Base-by-base conservation (phyloP, 2,113 vertebrate species). In the Phrynocephalus versicolor region DNA sequence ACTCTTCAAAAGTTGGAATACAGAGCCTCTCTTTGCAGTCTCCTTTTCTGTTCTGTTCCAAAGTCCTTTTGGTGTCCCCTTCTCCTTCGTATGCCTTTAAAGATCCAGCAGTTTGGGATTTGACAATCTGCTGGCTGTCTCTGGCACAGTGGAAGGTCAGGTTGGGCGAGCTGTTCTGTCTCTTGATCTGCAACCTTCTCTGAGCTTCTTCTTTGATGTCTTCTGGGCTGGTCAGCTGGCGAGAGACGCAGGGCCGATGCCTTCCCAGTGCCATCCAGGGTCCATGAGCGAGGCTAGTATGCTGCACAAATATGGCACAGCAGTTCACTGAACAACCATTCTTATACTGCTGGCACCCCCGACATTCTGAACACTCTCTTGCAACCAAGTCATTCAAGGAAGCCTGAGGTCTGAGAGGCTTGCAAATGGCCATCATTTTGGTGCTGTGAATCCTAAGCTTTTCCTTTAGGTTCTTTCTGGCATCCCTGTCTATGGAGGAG, bases 1-100 rank as follows among this genome's bases (percentile, higher is more conserved):
- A 98, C 89, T 98, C 97, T 91, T 98, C 97, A 86, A 99, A 98
- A 10, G 96, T 98, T 1, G 97, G 97, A 87, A 98, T 97, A 81
- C 97, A 96, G 10, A 98, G 88, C 30, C 94, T 95, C 16, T 95
- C 96, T 89, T 93, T 92, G 30, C 92, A 95, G 72, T 35, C 74
- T 37, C 89, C 92, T 90, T 95, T 95, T 69, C 88, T 94, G 60
- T 92, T 95, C 33, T 77, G 25, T 65, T 91, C 88, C 67, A 81
- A 0, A 0, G 86, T 84, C 51, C 39, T 85, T 89, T 71, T 91
- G 58, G 83, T 90, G 57, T 89, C 83, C 58, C 55, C 18, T 83
- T 93, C 83, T 51, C 39, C 58, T 18, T 30, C 79, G 19, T 1
- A 84, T 0, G 84, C 91, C 45, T 94, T 88, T 27, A 96, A 77